phyloP scores from a whole-genome alignment of 1,140 invertebrate genomes.

The Dufourea novaeangliae region DNA sequence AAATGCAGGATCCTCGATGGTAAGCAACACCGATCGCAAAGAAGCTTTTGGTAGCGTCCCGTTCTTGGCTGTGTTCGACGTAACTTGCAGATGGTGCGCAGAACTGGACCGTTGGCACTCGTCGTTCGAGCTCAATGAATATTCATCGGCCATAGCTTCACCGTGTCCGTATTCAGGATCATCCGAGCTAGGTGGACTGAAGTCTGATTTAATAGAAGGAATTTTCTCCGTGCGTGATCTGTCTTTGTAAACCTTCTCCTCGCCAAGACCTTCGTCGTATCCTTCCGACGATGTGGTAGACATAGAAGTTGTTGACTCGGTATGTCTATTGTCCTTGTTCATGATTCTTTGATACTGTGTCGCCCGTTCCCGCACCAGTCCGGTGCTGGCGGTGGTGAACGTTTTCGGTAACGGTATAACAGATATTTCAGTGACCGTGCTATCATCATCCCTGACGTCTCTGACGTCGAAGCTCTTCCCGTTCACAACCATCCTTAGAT shows the following conservation, averaged over 20 bases:
- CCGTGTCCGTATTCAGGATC: conserved; percentile 83
- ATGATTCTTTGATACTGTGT: conserved; percentile 82
- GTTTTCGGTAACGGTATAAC: conserved; percentile 82
- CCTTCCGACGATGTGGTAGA: conserved; percentile 82
- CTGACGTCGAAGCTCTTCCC: conserved; percentile 84
- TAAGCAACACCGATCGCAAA: conserved; percentile 79
- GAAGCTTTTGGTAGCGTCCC: conserved; percentile 73
- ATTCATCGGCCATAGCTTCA: conserved; percentile 86
- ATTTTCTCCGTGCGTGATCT: conserved; percentile 79
- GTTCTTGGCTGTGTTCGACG: conserved; percentile 63
- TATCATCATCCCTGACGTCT: conserved; percentile 83
- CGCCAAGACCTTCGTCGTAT: conserved; percentile 81
- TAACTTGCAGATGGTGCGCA: conserved; percentile 70
- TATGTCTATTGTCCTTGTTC: conserved; percentile 78
- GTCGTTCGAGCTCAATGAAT: conserved; percentile 83
- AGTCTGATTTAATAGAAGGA: conserved; percentile 74
- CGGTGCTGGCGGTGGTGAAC: conserved; percentile 71
- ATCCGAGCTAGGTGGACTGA: conserved; percentile 76
- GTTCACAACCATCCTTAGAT: conserved; percentile 83
- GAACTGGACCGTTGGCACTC: conserved; percentile 77
- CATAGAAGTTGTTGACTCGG: conserved; percentile 77
- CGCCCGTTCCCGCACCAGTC: conserved; percentile 80
- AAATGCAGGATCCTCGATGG: conserved; percentile 89
- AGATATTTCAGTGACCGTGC: conserved; percentile 83
- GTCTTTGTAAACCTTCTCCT: conserved; percentile 82